Conservation (phyloP, 1,140 invertebrate genomes). For the Eumaeus atala region DNA sequence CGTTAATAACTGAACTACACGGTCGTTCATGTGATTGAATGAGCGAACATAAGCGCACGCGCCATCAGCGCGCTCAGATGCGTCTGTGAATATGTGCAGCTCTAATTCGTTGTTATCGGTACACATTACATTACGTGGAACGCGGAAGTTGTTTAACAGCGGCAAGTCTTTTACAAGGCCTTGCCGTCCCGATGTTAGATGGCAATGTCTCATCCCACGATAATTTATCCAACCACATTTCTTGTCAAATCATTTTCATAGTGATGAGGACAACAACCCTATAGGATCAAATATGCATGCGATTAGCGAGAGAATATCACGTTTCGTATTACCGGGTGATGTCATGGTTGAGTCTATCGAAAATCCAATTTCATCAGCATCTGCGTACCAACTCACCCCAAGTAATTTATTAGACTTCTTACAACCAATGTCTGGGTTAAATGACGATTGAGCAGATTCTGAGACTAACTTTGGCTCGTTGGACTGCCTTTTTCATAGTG, state of each 20-base stretch:
- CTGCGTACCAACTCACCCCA: slow-evolving; percentile 24
- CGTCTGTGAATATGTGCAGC: slow-evolving; percentile 44
- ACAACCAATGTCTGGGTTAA: slow-evolving; percentile 25
- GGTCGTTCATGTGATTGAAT: slow-evolving; percentile 16
- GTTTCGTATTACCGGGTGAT: slow-evolving; percentile 17
- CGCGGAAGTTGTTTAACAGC: slow-evolving; percentile 25
- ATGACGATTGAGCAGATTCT: slow-evolving; percentile 12
- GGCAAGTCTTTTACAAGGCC: not conserved
- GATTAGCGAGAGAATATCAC: slow-evolving; percentile 26
- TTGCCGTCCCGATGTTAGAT: slow-evolving; percentile 5
- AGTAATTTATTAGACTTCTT: slow-evolving; percentile 22
- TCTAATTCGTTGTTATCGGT: slow-evolving; percentile 18
- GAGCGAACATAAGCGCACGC: slow-evolving; percentile 44
- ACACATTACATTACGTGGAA: slow-evolving; percentile 22
- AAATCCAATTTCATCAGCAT: slow-evolving; percentile 22
- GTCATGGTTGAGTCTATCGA: not conserved
- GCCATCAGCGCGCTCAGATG: slow-evolving; percentile 40
- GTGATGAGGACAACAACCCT: no score
- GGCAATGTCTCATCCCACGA: slow-evolving; percentile 23
- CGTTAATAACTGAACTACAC: slow-evolving; percentile 20
- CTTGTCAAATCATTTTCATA: slow-evolving; percentile 4
- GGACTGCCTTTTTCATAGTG: slow-evolving; percentile 27
- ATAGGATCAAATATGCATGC: slow-evolving; percentile 28
- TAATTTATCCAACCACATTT: slow-evolving; percentile 23
- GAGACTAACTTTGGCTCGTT: slow-evolving; percentile 17